phyloP scores from a whole-genome alignment of 2,888 invertebrate species.

The Spialia ferax region DNA sequence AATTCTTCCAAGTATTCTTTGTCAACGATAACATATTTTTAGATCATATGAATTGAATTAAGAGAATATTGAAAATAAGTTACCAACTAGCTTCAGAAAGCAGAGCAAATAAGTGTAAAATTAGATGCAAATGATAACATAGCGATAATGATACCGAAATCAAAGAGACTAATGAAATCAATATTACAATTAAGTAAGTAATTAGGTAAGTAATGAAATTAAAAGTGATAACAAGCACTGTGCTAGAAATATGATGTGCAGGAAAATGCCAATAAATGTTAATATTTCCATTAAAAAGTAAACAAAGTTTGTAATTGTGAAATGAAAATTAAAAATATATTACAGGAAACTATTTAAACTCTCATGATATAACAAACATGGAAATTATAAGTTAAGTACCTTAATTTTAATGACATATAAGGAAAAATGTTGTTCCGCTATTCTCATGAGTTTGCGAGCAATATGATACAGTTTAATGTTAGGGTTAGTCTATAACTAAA shows the following conservation, averaged over 20 bases:
- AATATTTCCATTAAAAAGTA: no score
- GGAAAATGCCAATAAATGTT: no score
- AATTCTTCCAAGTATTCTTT: no score
- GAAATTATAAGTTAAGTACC: not conserved
- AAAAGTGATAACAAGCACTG: not conserved
- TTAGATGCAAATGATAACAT: no score
- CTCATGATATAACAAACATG: not conserved
- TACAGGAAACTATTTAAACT: not conserved
- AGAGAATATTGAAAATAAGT: no score
- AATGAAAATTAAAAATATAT: not conserved
- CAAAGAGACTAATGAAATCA: not conserved
- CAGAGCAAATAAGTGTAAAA: no score
- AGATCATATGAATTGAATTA: no score
- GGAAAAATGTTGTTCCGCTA: not conserved
- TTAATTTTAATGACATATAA: not conserved
- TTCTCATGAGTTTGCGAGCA: not conserved
- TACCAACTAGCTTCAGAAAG: no score
- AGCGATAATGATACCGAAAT: no score
- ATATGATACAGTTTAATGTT: slow-evolving; percentile 1
- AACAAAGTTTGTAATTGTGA: no score
- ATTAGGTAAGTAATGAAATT: not conserved
- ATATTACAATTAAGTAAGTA: not conserved
- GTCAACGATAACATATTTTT: no score
- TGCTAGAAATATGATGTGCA: not conserved
- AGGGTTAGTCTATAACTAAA: not conserved